Conservation (phyloP, 2,113 vertebrate genomes). For the Microtus oregoni region DNA sequence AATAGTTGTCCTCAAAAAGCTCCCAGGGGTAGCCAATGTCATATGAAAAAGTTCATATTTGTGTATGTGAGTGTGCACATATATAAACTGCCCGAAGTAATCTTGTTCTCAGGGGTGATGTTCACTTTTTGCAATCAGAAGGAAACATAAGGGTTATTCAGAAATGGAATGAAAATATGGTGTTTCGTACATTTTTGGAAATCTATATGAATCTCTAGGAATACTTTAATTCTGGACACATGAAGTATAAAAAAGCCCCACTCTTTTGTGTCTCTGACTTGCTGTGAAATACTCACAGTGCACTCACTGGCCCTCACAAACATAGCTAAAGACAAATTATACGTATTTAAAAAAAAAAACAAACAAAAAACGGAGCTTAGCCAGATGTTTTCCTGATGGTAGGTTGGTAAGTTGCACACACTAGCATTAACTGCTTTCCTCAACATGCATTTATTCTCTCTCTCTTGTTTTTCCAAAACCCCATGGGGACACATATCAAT, state of each 20-base stretch:
- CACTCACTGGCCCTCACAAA: neutral
- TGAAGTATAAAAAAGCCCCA: neutral
- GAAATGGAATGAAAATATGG: conserved; percentile 3
- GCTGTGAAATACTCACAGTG: neutral
- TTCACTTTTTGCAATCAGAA: neutral
- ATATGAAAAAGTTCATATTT: neutral
- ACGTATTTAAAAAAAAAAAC: neutral
- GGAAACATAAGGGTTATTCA: neutral
- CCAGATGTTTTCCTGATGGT: neutral
- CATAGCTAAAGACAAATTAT: neutral
- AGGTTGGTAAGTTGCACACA: neutral
- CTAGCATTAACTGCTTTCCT: neutral
- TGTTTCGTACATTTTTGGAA: conserved; percentile 7
- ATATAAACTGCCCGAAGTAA: conserved; percentile 26
- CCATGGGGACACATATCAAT: neutral
- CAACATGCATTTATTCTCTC: neutral
- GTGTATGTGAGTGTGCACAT: neutral
- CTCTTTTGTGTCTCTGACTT: neutral
- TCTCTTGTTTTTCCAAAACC: neutral
- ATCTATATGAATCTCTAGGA: neutral
- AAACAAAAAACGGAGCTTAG: neutral
- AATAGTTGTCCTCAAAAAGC: neutral
- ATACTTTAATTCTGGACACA: conserved; percentile 20
- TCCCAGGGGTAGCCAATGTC: neutral
- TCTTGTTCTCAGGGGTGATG: neutral